Percentiles rank a stretch among this genome's conserved stretches.
Conservation (phyloP, 2,797 vertebrate genomes). For the Setipinna tenuifilis region DNA sequence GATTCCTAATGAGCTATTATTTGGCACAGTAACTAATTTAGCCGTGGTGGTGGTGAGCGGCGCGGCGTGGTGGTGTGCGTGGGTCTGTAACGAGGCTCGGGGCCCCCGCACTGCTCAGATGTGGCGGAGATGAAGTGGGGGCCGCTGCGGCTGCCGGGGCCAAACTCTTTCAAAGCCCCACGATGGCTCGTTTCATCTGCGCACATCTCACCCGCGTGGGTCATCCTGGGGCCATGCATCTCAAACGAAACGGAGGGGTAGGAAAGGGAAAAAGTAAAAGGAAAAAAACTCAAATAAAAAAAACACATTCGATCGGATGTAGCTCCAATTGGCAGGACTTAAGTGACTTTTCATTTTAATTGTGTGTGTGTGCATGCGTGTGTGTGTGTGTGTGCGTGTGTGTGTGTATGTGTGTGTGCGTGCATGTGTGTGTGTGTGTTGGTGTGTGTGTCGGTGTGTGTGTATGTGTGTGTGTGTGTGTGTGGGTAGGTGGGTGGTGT, state of each 20-base stretch:
- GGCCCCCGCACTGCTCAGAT: background rate
- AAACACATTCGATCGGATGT: background rate
- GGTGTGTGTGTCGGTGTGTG: background rate
- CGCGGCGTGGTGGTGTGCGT: background rate
- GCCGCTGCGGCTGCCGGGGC: background rate
- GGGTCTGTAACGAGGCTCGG: background rate
- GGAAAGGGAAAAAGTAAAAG: background rate
- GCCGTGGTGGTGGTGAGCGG: conserved; percentile 18
- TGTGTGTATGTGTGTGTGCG: conserved; percentile 33
- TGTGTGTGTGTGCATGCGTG: background rate
- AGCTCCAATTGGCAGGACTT: conserved; percentile 4
- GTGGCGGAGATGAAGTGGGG: background rate
- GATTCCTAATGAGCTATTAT: conserved; percentile 60
- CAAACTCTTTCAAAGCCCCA: background rate
- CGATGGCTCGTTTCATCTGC: conserved; percentile 22
- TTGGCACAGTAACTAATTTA: conserved; percentile 51
- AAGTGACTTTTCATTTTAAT: background rate
- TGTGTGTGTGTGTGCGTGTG: conserved; percentile 17
- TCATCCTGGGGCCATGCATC: background rate
- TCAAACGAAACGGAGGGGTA: background rate
- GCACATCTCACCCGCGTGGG: background rate
- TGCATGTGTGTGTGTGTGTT: background rate
- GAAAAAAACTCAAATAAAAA: background rate
- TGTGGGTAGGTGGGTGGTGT: background rate
- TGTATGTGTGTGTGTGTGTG: background rate